Conservation (phyloP, 30 jellyfish, hydroid and myxozoan genomes). For the Aurelia sp. region DNA sequence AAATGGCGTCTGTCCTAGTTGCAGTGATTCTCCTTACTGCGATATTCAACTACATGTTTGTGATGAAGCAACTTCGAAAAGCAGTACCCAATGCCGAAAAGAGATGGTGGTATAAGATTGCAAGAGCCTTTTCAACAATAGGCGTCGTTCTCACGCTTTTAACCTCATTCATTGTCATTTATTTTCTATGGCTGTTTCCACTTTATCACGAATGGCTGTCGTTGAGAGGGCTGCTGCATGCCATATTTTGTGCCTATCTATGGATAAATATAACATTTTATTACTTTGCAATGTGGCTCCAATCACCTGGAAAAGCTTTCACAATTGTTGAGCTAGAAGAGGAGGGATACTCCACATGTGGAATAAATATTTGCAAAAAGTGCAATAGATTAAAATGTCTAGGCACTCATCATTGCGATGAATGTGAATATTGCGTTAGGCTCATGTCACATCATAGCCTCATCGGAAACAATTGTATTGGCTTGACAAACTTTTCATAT, state of each 20-base stretch:
- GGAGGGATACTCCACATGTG: constrained; percentile 49
- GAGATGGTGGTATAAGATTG: constrained; percentile 38
- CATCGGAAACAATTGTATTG: constrained; percentile 78
- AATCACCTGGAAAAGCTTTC: constrained; percentile 83
- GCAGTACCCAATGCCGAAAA: constrained; percentile 8
- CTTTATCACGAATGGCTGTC: constrained; percentile 25
- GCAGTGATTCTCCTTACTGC: constrained; percentile 8
- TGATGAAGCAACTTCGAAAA: constrained; percentile 24
- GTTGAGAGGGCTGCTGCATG: constrained; percentile 40
- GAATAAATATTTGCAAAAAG: constrained; percentile 41
- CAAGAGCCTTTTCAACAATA: not conserved
- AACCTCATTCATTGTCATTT: constrained; percentile 33
- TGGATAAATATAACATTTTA: constrained; percentile 81
- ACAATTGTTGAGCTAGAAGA: constrained; percentile 46
- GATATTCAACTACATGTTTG: constrained; percentile 15
- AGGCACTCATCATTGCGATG: constrained; percentile 78
- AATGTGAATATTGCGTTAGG: constrained; percentile 70
- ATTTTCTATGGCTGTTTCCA: constrained; percentile 53
- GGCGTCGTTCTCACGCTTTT: constrained; percentile 55
- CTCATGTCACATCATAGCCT: constrained; percentile 79
- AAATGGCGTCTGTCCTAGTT: constrained; percentile 54
- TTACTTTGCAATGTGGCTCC: constrained; percentile 72
- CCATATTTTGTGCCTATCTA: constrained; percentile 49
- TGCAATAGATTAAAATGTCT: constrained; percentile 67
- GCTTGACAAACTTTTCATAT: constrained; percentile 74